A percentile compares a stretch with the other conserved stretches of the same genome.
Evolutionary conservation across 2,888 invertebrate species (phyloP).

Genomic region (Unio pictorum): DNA sequence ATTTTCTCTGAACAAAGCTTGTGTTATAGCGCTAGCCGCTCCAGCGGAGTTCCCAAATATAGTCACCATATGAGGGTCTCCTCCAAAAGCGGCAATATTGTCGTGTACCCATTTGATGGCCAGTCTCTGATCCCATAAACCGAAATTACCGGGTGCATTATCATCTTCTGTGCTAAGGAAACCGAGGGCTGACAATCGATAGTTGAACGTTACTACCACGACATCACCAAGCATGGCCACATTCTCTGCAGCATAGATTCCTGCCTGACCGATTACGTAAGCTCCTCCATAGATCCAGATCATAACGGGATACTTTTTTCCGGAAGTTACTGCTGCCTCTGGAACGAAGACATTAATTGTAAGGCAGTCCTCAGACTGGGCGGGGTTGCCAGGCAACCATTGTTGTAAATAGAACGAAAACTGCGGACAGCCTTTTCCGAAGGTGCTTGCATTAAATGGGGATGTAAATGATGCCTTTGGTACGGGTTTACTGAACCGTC

Average conservation of each 20-base stretch:
- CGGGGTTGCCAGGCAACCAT: conserved; percentile 35
- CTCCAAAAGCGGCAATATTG: conserved; percentile 71
- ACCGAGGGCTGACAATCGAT: conserved; percentile 47
- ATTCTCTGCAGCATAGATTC: conserved; percentile 39
- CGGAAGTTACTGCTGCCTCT: background rate
- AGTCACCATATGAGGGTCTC: conserved; percentile 92
- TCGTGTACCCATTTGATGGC: conserved; percentile 77
- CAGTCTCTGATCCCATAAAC: conserved; percentile 95
- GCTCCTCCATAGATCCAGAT: conserved; percentile 46
- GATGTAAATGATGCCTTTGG: conserved; percentile 10
- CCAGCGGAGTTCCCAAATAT: conserved; percentile 97
- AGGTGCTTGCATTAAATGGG: conserved; percentile 27
- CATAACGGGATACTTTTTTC: conserved; percentile 26
- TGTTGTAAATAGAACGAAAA: conserved; percentile 23
- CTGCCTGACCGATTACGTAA: conserved; percentile 36
- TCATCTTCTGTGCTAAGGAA: conserved; percentile 48
- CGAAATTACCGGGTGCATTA: conserved; percentile 71
- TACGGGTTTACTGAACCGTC: conserved; percentile 37
- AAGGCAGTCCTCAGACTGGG: conserved; percentile 49
- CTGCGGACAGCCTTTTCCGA: conserved; percentile 39
- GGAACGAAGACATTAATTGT: conserved; percentile 49
- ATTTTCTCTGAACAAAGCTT: conserved; percentile 87
- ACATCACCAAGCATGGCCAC: conserved; percentile 34
- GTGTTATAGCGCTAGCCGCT: conserved; percentile 87
- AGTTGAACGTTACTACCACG: conserved; percentile 48